Percentiles rank a stretch among this genome's conserved stretches.
phyloP scores from a whole-genome alignment of 2,113 vertebrate genomes.

The Tychaedon coryphoeus region DNA sequence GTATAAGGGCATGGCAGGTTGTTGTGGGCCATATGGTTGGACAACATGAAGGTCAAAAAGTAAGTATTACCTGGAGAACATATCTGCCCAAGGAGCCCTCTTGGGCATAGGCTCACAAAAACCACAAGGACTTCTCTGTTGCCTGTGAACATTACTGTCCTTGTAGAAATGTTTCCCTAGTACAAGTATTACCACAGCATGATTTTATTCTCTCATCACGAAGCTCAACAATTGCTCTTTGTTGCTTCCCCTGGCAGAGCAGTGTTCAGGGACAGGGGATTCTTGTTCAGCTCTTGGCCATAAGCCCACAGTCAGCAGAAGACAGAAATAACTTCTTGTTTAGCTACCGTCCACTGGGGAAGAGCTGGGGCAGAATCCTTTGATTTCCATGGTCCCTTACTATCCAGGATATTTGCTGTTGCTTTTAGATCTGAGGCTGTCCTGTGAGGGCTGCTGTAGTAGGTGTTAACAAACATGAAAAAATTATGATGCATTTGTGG shows the following conservation, averaged over 20 bases:
- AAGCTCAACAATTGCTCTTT: conserved; percentile 10
- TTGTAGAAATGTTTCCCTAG: not conserved
- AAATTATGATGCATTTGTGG: not conserved
- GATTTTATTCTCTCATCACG: not conserved
- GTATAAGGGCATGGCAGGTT: not conserved
- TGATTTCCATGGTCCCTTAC: not conserved
- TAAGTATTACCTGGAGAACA: not conserved
- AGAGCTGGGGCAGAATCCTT: not conserved
- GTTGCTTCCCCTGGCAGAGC: not conserved
- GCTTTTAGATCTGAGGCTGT: not conserved
- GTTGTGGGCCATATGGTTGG: not conserved
- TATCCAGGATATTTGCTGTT: not conserved
- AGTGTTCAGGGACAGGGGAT: not conserved
- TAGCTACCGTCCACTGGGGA: not conserved
- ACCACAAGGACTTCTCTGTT: not conserved
- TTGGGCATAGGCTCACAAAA: not conserved
- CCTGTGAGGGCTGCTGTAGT: not conserved
- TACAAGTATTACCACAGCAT: not conserved
- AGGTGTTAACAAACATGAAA: not conserved
- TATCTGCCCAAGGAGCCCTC: not conserved
- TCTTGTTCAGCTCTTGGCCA: conserved; percentile 5
- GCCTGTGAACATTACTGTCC: not conserved
- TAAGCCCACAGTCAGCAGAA: not conserved
- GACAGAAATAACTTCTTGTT: not conserved
- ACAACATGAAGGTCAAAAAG: not conserved